Percentiles rank a stretch among this genome's conserved stretches.
These are phyloP conservation scores for Halcyon senegalensis DNA, from an alignment of 2,113 vertebrate species.

Conservation along the genomic window DNA sequence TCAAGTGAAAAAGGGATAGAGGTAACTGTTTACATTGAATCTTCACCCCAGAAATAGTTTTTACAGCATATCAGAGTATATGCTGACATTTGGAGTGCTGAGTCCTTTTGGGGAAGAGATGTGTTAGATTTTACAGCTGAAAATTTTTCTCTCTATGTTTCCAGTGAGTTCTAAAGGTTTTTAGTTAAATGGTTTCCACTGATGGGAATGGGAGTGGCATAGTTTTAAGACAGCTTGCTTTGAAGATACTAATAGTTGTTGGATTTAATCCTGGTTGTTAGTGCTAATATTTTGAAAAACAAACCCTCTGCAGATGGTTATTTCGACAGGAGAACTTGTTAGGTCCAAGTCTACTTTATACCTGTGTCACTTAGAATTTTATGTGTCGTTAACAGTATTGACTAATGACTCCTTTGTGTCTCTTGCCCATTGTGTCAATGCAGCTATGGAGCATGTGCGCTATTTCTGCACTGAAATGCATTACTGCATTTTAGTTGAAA, in stretches of 20 bases:
- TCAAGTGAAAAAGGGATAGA: not conserved
- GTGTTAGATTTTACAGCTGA: not conserved
- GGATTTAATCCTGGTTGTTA: not conserved
- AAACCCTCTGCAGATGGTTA: not conserved
- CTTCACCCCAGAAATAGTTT: constrained; percentile 10
- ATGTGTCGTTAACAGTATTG: constrained; percentile 48
- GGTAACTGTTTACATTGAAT: not conserved
- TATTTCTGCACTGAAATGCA: not conserved
- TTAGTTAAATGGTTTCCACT: not conserved
- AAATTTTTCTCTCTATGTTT: not conserved
- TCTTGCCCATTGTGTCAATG: constrained; percentile 59
- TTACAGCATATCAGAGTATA: not conserved
- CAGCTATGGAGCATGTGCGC: constrained; percentile 43
- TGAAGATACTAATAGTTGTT: not conserved
- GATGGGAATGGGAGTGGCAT: constrained; percentile 45
- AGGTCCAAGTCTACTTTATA: not conserved
- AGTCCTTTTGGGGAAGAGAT: not conserved
- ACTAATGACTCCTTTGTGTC: constrained; percentile 74
- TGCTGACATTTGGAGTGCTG: not conserved
- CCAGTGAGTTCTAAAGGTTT: not conserved
- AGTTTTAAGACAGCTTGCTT: constrained; percentile 4
- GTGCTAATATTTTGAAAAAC: not conserved
- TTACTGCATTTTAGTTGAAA: not conserved
- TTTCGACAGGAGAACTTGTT: not conserved
- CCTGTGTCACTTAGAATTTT: constrained; percentile 8